Conservation (phyloP, 2,797 vertebrate species). For the Zalophus californianus region DNA sequence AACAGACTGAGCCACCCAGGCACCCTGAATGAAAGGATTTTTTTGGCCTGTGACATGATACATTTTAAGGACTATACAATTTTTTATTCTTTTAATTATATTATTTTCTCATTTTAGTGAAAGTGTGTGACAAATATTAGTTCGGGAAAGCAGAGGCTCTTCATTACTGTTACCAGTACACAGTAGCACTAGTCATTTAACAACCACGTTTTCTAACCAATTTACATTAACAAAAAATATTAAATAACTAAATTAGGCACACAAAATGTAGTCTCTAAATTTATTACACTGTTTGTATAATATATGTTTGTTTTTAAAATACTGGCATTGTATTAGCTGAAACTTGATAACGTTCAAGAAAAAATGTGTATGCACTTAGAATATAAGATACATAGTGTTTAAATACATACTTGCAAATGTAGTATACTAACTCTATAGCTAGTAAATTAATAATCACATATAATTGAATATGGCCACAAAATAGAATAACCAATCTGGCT, state of each 20-base stretch:
- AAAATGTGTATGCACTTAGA: conserved; percentile 26
- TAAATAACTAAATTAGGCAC: conserved; percentile 80
- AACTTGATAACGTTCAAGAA: conserved; percentile 47
- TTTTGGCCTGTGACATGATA: background rate
- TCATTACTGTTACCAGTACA: conserved; percentile 82
- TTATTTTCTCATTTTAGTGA: conserved; percentile 15
- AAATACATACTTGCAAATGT: conserved; percentile 46
- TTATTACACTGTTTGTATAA: conserved; percentile 83
- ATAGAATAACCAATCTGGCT: conserved; percentile 35
- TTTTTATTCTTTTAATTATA: background rate
- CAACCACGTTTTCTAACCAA: conserved; percentile 81
- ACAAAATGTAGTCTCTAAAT: conserved; percentile 84
- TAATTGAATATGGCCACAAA: conserved; percentile 52
- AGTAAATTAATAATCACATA: conserved; percentile 57
- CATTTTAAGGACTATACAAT: conserved; percentile 36
- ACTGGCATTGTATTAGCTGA: conserved; percentile 77
- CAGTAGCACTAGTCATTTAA: conserved; percentile 84
- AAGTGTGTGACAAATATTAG: conserved; percentile 78
- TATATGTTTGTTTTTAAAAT: conserved; percentile 79
- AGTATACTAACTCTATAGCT: conserved; percentile 37
- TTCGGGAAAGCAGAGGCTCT: conserved; percentile 85
- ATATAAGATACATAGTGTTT: conserved; percentile 26
- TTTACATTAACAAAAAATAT: conserved; percentile 84
- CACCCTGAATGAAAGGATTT: background rate
- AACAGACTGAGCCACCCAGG: too few relatives aligned